phyloP scores from a whole-genome alignment of 2,113 vertebrate species.

The Myiopsitta monachus region DNA sequence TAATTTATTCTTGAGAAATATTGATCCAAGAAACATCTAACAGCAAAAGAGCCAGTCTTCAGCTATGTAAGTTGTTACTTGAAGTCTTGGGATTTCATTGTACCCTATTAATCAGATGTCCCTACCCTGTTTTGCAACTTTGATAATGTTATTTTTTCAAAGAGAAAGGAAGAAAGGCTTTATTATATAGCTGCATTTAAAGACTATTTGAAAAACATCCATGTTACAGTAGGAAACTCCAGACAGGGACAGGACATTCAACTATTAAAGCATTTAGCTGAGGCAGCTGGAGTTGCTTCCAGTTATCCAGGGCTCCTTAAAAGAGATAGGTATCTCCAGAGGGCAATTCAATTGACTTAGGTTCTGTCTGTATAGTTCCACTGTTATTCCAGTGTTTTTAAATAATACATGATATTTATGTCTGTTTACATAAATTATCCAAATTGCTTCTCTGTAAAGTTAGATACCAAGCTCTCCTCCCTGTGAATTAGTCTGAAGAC shows the following conservation, averaged over 20 bases:
- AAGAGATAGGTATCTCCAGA: not conserved
- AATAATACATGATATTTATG: not conserved
- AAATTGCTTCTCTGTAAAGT: not conserved
- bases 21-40: not conserved
- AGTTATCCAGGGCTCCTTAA: not conserved
- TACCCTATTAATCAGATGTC: not conserved
- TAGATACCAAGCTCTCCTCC: not conserved
- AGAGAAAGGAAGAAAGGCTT: not conserved
- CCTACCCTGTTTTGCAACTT: not conserved
- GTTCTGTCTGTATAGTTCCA: not conserved
- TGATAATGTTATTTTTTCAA: not conserved
- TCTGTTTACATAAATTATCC: slow-evolving; percentile 5
- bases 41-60: not conserved
- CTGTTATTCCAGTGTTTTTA: not conserved
- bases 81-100: not conserved
- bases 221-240: not conserved
- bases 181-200: not conserved
- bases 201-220: not conserved
- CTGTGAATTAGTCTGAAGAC: not conserved
- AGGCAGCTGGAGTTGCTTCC: not conserved
- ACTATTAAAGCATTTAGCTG: not conserved
- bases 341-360: not conserved
- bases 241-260: not conserved
- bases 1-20: not conserved
- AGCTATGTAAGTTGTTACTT: not conserved